phyloP scores from a whole-genome alignment of 2,113 vertebrate species.

The Shinisaurus crocodilurus region DNA sequence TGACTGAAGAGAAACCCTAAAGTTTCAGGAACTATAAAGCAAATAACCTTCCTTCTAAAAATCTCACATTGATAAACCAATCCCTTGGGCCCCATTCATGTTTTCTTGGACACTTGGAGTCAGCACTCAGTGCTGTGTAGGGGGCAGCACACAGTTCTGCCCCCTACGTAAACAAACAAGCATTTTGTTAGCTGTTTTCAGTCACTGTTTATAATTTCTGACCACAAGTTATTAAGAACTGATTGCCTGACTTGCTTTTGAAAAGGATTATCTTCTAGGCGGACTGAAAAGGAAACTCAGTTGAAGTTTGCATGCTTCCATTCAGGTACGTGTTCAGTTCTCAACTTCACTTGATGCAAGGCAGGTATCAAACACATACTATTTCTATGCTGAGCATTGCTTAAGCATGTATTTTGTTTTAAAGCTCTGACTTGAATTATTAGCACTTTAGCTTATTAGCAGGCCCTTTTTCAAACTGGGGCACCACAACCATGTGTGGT shows the following conservation, averaged over 20 bases:
- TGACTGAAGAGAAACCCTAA: background rate
- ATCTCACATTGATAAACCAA: background rate
- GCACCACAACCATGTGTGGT: background rate
- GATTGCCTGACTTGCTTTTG: background rate
- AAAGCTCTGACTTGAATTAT: background rate
- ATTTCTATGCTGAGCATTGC: background rate
- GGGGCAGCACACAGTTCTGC: too few species aligned
- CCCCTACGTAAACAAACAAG: background rate
- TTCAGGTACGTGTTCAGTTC: background rate
- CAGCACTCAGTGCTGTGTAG: background rate
- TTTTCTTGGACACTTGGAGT: conserved; percentile 7
- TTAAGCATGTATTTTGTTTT: background rate
- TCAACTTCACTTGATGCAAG: conserved; percentile 32
- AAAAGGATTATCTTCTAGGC: fast-evolving
- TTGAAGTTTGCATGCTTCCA: background rate
- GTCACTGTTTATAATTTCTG: background rate
- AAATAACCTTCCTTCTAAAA: background rate
- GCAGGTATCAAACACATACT: conserved; percentile 21
- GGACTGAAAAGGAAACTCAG: background rate
- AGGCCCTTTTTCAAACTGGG: background rate
- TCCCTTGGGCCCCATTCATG: background rate
- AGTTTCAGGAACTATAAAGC: conserved; percentile 7
- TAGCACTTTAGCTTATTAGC: background rate
- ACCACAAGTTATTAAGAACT: conserved; percentile 15
- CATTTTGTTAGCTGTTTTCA: background rate